phyloP scores from a whole-genome alignment of 2,113 vertebrate genomes.

The Ornithorhynchus anatinus region DNA sequence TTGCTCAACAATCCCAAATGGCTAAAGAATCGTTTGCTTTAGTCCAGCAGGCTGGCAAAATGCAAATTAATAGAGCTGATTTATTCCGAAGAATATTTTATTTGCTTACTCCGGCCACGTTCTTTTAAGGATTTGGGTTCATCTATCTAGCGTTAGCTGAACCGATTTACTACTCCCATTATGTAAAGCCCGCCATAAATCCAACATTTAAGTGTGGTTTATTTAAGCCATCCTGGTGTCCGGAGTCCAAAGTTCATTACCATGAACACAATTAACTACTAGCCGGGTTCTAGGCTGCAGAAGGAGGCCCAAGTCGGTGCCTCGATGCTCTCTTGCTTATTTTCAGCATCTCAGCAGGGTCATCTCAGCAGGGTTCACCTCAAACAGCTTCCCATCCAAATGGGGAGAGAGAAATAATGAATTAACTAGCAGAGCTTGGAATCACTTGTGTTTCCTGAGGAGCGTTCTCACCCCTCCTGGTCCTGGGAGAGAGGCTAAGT shows the following conservation, averaged over 20 bases:
- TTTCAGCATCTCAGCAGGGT: neutral
- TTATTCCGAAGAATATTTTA: slow-evolving; percentile 33
- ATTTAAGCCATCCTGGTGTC: slow-evolving; percentile 41
- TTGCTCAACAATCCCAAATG: slow-evolving; percentile 44
- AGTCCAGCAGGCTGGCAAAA: slow-evolving; percentile 31
- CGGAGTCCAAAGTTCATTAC: slow-evolving; percentile 34
- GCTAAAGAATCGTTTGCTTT: slow-evolving; percentile 54
- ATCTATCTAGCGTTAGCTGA: slow-evolving; percentile 25
- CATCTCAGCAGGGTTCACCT: neutral
- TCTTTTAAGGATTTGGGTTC: slow-evolving; percentile 28
- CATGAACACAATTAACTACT: slow-evolving; percentile 45
- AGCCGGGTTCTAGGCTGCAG: neutral
- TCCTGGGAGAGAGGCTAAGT: neutral
- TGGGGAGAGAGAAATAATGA: too few species aligned
- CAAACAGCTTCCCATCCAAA: too few species aligned
- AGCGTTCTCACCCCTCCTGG: neutral
- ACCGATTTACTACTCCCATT: slow-evolving; percentile 10
- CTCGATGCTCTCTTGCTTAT: neutral
- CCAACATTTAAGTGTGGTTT: slow-evolving; percentile 33
- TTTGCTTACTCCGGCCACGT: slow-evolving; percentile 18
- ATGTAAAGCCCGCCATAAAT: slow-evolving; percentile 33
- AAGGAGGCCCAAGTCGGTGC: slow-evolving; percentile 5
- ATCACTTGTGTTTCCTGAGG: too few species aligned
- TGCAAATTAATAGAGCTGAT: slow-evolving; percentile 52
- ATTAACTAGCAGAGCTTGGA: too few species aligned